phyloP scores from a whole-genome alignment of 2,888 invertebrate genomes.

The Zygogramma bicolorata region DNA sequence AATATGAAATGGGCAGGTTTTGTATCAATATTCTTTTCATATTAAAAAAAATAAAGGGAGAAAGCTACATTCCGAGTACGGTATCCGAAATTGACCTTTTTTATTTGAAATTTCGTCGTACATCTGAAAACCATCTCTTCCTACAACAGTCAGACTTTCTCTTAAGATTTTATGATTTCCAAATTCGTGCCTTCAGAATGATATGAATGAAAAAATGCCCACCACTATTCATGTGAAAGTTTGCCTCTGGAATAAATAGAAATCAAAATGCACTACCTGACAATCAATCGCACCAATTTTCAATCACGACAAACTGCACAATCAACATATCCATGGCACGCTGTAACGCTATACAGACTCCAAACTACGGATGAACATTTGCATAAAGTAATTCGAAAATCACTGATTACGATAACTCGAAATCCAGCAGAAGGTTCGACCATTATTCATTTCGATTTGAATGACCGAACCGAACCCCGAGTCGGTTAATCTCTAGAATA shows the following conservation, averaged over 20 bases:
- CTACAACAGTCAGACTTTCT: too few relatives aligned
- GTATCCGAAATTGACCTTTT: too few relatives aligned
- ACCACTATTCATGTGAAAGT: not conserved
- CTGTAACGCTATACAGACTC: not conserved
- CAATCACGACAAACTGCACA: not conserved
- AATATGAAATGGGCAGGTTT: too few relatives aligned
- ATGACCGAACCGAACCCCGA: not conserved
- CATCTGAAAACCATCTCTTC: too few relatives aligned
- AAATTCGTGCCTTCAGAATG: too few relatives aligned
- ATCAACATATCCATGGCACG: not conserved
- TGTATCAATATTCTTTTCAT: too few relatives aligned
- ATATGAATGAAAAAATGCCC: too few relatives aligned
- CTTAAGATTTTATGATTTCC: too few relatives aligned
- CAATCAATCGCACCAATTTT: not conserved
- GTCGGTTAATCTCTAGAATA: not conserved
- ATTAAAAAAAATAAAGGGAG: too few relatives aligned
- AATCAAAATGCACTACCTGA: too few relatives aligned
- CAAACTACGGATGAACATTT: conserved; percentile 2
- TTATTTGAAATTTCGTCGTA: too few relatives aligned
- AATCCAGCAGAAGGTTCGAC: not conserved
- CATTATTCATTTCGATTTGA: not conserved
- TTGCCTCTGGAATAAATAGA: not conserved
- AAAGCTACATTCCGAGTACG: too few relatives aligned
- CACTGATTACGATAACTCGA: not conserved
- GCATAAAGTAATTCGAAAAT: conserved; percentile 8